A percentile compares a stretch with the other conserved stretches of the same genome.
phyloP scores from a whole-genome alignment of 2,888 invertebrate genomes.

The Selenia dentaria region DNA sequence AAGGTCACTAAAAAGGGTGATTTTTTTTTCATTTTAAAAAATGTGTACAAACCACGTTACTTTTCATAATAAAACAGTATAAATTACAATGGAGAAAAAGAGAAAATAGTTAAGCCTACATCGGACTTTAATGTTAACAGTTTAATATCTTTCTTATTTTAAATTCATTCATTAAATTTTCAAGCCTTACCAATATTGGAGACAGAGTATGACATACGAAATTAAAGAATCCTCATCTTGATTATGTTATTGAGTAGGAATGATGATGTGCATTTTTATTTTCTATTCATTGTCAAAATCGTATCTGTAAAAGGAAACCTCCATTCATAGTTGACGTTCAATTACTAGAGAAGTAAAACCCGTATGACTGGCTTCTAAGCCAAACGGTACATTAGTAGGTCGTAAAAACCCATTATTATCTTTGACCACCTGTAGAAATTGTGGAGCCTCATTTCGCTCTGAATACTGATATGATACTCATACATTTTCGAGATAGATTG shows the following conservation, averaged over 20 bases:
- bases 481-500: background rate
- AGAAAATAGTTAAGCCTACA: too few species aligned
- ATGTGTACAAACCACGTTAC: too few species aligned
- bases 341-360: constrained; percentile 37
- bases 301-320: constrained; percentile 29
- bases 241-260: constrained; percentile 29
- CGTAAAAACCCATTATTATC: constrained; percentile 29
- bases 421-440: constrained; percentile 25
- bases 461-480: constrained; percentile 1
- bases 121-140: too few species aligned
- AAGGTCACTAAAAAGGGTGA: too few species aligned
- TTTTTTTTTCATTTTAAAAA: too few species aligned
- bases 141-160: too few species aligned
- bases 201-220: too few species aligned
- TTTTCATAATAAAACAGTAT: too few species aligned
- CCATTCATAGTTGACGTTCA: constrained; percentile 33
- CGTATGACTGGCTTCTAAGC: constrained; percentile 35
- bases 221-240: constrained; percentile 12
- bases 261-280: constrained; percentile 26
- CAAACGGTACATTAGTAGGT: constrained; percentile 43
- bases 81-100: too few species aligned
- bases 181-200: too few species aligned
- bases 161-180: too few species aligned
- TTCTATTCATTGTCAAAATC: constrained; percentile 21
- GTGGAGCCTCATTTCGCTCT: constrained; percentile 24